A percentile compares a stretch with the other conserved stretches of the same genome.
These are phyloP conservation scores for Seriola rivoliana DNA, from an alignment of 2,113 vertebrate species.

Conservation along the genomic window DNA sequence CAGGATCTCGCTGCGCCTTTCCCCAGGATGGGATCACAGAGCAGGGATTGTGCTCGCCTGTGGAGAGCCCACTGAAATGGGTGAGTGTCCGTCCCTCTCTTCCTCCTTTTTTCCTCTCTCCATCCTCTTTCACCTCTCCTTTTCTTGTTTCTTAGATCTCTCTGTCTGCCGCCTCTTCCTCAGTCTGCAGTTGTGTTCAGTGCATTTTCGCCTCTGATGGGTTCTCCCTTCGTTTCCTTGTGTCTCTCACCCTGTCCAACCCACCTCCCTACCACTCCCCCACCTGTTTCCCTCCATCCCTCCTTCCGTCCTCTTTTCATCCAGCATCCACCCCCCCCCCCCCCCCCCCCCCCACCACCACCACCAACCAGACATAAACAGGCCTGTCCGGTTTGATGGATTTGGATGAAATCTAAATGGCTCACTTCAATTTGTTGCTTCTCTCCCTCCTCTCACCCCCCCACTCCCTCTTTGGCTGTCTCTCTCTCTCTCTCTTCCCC, in stretches of 20 bases:
- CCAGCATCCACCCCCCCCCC: slow-evolving; percentile 16
- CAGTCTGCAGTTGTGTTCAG: slow-evolving; percentile 37
- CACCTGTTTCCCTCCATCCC: slow-evolving; percentile 73
- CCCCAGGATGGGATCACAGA: slow-evolving; percentile 87
- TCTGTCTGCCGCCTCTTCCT: slow-evolving; percentile 38
- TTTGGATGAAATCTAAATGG: slow-evolving; percentile 66
- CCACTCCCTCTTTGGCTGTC: slow-evolving; percentile 18
- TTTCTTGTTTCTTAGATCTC: slow-evolving; percentile 33
- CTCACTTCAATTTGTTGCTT: slow-evolving; percentile 66
- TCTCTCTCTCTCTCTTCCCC: slow-evolving; percentile 28
- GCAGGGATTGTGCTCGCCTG: slow-evolving; percentile 86
- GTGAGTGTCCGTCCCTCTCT: slow-evolving; percentile 77
- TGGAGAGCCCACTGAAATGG: slow-evolving; percentile 81
- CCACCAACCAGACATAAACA: slow-evolving; percentile 58
- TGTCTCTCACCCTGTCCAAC: slow-evolving; percentile 50
- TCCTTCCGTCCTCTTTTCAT: slow-evolving; percentile 40
- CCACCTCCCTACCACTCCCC: slow-evolving; percentile 50
- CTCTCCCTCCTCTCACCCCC: slow-evolving; percentile 22
- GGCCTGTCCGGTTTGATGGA: slow-evolving; percentile 68
- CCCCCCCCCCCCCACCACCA: slow-evolving; percentile 34
- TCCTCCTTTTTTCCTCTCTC: slow-evolving; percentile 23
- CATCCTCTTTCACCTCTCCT: slow-evolving; percentile 45
- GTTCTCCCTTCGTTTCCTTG: slow-evolving; percentile 50
- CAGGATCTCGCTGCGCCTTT: slow-evolving; percentile 83
- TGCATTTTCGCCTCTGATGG: slow-evolving; percentile 39